Base-by-base conservation (phyloP, 2,888 invertebrate species). In the Synanthedon tipuliformis region DNA sequence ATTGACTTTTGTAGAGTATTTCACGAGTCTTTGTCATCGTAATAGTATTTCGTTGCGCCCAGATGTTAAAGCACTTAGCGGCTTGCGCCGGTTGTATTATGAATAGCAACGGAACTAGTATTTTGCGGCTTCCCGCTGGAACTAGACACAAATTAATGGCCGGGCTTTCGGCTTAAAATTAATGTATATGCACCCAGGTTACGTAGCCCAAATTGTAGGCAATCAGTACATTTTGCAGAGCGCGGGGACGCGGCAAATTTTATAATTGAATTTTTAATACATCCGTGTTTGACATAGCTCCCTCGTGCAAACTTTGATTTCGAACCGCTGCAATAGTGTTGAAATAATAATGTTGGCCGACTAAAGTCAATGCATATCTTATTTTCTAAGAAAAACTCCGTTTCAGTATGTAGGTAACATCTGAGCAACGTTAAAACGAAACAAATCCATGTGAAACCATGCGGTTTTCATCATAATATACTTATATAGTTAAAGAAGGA, bases 21-120 rank as follows among this genome's bases (percentile, higher is more conserved):
- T 68, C 64, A 66, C 62, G 59, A 62, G 59, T 61, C 75, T 77
- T 77, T 80, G 78, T 81, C 82, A 75, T 72, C 73, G 65, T 77
- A 79, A 80, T 78, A 79, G 75, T 81, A 74, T 75, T 81, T 77
- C 73, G 75, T 71, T 74, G 74, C 69, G 73, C 75, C 76, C 84
- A 84, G 85, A 83, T 84, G 84, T 77, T 80, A 74, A 71, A 80
- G 80, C 83, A 84, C 83, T 85, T 85, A 84, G 83, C 78, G 80
- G 83, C 76, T 74, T 75, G 77, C 81, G 69, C 71, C 77, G 76
- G 79, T 84, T 84, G 81, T 83, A 84, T 84, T 85, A 86, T 85
- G 84, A 85, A 86, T 84, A 81, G 80, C 81, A 80, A 76, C 78
- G 80, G 85, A 45, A 45, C 83, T 81, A 83, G 81, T 84, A 84